Conservation (phyloP, 2,113 vertebrate genomes). For the Sprattus sprattus region DNA sequence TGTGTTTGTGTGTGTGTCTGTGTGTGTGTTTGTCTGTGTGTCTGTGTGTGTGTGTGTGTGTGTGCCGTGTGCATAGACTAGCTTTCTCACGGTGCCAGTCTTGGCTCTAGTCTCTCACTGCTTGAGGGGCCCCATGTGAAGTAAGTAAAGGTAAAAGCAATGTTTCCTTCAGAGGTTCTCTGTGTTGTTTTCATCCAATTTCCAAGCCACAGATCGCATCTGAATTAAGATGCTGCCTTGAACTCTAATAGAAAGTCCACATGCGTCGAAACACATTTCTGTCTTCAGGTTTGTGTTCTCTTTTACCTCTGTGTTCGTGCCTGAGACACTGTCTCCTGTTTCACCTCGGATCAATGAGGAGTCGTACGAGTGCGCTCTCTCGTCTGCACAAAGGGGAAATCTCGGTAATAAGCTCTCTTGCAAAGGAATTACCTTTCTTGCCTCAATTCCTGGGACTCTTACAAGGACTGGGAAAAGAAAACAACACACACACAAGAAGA, state of each 20-base stretch:
- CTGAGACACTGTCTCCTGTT: not conserved
- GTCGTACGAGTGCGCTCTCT: no score
- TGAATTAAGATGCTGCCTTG: slow-evolving; percentile 4
- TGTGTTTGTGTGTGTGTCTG: not conserved
- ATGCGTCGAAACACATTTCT: not conserved
- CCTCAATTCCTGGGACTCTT: slow-evolving; percentile 56
- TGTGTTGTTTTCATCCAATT: not conserved
- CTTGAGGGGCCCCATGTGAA: not conserved
- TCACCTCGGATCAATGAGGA: slow-evolving; percentile 7
- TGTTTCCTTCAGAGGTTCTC: not conserved
- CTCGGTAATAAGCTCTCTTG: slow-evolving; percentile 56
- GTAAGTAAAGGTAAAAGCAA: slow-evolving; percentile 8
- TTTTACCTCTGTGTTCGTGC: not conserved
- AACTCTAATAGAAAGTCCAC: not conserved
- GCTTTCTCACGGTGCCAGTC: not conserved
- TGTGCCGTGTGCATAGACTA: no score
- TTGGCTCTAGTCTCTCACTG: not conserved
- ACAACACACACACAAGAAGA: slow-evolving; percentile 18
- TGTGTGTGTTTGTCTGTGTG: not conserved
- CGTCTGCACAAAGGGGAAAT: slow-evolving; percentile 59
- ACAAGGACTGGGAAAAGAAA: slow-evolving; percentile 20
- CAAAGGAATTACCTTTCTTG: slow-evolving; percentile 67
- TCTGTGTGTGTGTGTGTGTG: not conserved
- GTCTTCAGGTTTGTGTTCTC: not conserved
- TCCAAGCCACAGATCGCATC: not conserved